Conservation (phyloP, 2,888 invertebrate species). For the Mactromeris polynyma region DNA sequence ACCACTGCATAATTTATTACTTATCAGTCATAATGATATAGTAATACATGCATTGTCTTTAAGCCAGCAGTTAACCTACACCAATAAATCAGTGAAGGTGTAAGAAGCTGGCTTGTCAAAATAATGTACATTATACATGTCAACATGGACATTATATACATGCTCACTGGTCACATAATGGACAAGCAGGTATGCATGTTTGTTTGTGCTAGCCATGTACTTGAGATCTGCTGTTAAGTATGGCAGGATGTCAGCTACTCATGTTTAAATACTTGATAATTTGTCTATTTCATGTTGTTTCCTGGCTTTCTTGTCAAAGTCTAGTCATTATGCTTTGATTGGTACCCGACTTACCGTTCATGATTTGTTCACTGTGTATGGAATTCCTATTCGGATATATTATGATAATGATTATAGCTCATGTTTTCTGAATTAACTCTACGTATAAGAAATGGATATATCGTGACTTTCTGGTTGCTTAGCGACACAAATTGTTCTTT, state of each 20-base stretch:
- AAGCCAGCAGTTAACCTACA: not conserved
- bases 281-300: not conserved
- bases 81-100: slow-evolving; percentile 19
- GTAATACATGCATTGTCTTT: not conserved
- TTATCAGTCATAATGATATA: not conserved
- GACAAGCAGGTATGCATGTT: slow-evolving; percentile 6
- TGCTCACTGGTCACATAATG: not conserved
- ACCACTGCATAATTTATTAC: not conserved
- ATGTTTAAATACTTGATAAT: not conserved
- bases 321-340: not conserved
- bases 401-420: not conserved
- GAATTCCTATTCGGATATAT: not conserved
- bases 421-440: not conserved
- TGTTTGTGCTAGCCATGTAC: not conserved
- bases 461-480: not conserved
- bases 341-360: not conserved
- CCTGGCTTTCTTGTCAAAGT: not conserved
- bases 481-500: too few species aligned
- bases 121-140: slow-evolving; percentile 48
- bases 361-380: not conserved
- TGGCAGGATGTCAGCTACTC: not conserved
- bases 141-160: slow-evolving; percentile 16
- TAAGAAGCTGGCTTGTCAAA: slow-evolving; percentile 30
- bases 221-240: not conserved
- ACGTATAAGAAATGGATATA: not conserved